Conservation (phyloP, 2,797 vertebrate genomes). For the Smutsia temminckii region DNA sequence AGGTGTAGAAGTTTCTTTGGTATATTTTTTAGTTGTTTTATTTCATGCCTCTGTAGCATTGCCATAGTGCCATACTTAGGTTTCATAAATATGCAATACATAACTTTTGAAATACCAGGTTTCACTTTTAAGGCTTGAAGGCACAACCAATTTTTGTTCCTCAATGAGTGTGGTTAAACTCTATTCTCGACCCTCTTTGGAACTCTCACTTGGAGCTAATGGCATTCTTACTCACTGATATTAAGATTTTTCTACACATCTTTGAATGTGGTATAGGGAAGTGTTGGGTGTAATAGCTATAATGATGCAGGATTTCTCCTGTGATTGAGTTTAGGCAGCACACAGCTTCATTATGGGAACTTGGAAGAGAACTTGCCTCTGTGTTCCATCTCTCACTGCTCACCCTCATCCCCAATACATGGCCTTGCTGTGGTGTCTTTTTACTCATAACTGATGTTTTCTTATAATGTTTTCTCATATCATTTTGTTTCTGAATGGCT, state of each 20-base stretch:
- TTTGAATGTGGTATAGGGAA: not conserved
- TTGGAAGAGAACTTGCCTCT: not conserved
- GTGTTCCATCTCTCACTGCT: not conserved
- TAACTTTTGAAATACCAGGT: not conserved
- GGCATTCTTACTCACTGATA: not conserved
- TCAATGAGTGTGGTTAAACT: not conserved
- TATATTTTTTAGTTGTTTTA: not conserved
- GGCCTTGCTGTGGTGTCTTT: not conserved
- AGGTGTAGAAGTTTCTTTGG: not conserved
- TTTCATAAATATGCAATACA: not conserved
- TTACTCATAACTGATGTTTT: not conserved
- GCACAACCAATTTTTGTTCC: not conserved
- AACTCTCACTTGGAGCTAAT: not conserved
- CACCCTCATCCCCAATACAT: not conserved
- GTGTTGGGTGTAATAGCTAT: not conserved
- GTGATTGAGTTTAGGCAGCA: not conserved
- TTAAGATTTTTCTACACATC: not conserved
- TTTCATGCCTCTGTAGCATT: not conserved
- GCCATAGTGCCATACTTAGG: not conserved
- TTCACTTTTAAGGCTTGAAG: not conserved
- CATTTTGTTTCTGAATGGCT: conserved; percentile 1
- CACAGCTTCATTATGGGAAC: not conserved
- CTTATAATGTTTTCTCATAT: not conserved
- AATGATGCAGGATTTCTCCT: not conserved
- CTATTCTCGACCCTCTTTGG: not conserved